Evolutionary conservation across 2,888 invertebrate genomes (phyloP).

Genomic region (Pyrgus malvae): DNA sequence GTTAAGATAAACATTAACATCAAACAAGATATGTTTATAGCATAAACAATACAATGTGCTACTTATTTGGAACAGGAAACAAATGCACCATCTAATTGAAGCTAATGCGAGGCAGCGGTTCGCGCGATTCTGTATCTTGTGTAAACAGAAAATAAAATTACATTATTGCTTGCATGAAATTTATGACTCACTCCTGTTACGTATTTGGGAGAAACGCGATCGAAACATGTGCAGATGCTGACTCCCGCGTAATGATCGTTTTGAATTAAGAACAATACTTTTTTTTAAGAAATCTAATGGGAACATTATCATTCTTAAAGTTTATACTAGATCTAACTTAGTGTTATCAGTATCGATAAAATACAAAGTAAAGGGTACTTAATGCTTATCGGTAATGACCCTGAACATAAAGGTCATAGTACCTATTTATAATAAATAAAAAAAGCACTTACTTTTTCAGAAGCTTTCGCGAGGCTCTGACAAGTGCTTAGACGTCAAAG

Average conservation of each 20-base stretch:
- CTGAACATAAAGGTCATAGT: background rate
- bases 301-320: background rate
- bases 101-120: slow-evolving; percentile 30
- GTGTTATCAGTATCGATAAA: background rate
- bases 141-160: slow-evolving; percentile 46
- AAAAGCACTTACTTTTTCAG: slow-evolving; percentile 35
- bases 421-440: slow-evolving; percentile 17
- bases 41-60: background rate
- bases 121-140: slow-evolving; percentile 36
- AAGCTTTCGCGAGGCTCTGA: slow-evolving; percentile 33
- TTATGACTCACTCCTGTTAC: slow-evolving; percentile 6
- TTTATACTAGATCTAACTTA: background rate
- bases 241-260: background rate
- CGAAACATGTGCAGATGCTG: background rate
- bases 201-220: background rate
- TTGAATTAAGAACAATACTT: background rate
- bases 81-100: slow-evolving; percentile 27
- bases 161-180: slow-evolving; percentile 20
- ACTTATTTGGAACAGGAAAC: slow-evolving; percentile 1
- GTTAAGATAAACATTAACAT: no score
- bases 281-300: background rate
- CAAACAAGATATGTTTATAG: no score
- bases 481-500: slow-evolving; percentile 37
- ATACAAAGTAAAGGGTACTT: background rate
- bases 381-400: background rate